Evolutionary conservation across 2,888 invertebrate genomes (phyloP).

Genomic region (Limnephilus rhombicus): DNA sequence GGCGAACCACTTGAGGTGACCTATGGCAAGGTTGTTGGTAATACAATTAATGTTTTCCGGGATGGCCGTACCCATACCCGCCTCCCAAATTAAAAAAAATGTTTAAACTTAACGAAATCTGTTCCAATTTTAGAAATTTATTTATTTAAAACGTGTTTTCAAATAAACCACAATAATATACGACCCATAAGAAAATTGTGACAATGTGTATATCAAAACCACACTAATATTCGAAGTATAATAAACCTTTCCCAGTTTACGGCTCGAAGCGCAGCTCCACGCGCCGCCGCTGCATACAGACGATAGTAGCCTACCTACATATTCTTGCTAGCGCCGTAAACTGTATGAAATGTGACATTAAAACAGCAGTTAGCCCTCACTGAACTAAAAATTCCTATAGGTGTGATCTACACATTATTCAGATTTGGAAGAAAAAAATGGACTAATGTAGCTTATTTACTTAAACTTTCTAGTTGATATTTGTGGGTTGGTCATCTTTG

Average conservation of each 20-base stretch:
- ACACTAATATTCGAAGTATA: neutral
- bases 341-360: conserved; percentile 44
- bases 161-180: neutral
- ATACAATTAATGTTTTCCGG: too few species aligned
- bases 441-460: too few species aligned
- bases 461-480: too few species aligned
- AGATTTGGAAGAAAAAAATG: neutral
- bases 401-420: neutral
- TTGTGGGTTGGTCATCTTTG: too few species aligned
- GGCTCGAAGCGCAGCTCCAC: neutral
- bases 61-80: too few species aligned
- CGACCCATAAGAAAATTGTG: neutral
- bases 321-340: conserved; percentile 27
- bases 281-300: neutral
- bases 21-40: too few species aligned
- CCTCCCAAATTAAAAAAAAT: too few species aligned
- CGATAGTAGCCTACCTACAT: neutral
- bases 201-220: neutral
- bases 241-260: neutral
- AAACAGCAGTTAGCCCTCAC: conserved; percentile 34
- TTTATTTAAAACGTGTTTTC: neutral
- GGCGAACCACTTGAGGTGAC: too few species aligned
- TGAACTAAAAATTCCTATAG: neutral
- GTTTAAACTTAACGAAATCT: too few species aligned
- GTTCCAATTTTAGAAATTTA: too few species aligned